These are phyloP conservation scores for Patella ulyssiponensis DNA, from an alignment of 2,888 invertebrate species.

Conservation along the genomic window DNA sequence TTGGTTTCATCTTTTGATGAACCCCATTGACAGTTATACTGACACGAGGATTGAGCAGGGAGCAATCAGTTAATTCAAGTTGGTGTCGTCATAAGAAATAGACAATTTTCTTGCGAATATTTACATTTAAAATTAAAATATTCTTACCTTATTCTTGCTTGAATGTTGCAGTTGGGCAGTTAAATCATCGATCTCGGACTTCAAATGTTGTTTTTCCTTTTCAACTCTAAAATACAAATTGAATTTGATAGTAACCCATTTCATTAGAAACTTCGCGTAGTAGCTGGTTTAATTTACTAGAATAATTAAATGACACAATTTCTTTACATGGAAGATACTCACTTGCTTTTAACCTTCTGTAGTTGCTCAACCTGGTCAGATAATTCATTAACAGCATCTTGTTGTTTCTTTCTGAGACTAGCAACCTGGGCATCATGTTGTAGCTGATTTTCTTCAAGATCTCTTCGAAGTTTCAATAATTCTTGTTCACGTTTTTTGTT, in stretches of 20 bases:
- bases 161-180: constrained; percentile 96
- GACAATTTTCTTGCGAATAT: too few species aligned
- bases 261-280: too few species aligned
- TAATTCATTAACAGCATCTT: constrained; percentile 1
- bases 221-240: constrained; percentile 79
- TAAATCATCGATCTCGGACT: constrained; percentile 97
- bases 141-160: constrained; percentile 93
- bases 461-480: neutral
- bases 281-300: too few species aligned
- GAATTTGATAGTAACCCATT: too few species aligned
- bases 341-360: neutral
- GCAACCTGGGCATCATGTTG: constrained; percentile 1
- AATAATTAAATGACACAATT: too few species aligned
- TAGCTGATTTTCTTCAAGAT: neutral
- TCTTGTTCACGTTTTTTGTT: constrained; percentile 83
- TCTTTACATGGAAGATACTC: neutral
- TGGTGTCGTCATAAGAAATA: too few species aligned
- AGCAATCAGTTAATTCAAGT: too few species aligned
- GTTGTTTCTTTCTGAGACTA: neutral
- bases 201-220: constrained; percentile 98
- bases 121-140: neutral
- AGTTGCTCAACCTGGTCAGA: constrained; percentile 4
- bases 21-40: too few species aligned
- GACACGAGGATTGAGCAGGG: too few species aligned
- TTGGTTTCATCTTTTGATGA: too few species aligned